Base-by-base conservation (phyloP, 2,797 vertebrate genomes). In the Phalanger gymnotis region DNA sequence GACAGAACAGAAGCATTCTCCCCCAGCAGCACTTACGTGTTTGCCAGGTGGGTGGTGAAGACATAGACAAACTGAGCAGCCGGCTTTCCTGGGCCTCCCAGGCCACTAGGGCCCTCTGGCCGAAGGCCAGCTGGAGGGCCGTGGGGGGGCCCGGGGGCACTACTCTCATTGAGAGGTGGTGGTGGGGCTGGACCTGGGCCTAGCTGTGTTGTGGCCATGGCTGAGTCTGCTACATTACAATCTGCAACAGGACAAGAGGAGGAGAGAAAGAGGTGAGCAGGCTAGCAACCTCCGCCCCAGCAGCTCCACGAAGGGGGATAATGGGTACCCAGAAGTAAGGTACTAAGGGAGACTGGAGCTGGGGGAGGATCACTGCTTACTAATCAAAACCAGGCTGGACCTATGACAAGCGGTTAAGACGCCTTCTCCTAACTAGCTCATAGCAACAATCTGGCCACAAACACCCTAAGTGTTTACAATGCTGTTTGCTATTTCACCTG, bases 21-120 rank as follows among this genome's bases (percentile, higher is more conserved):
- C 53, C 95, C 47, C 3, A 27, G 0, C 94, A 87, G 51, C 0
- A 96, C 99, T 99, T 98, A 99, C 99, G 99, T 99, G 99, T 99
- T 99, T 92, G 99, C 99, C 57, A 99, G 99, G 98, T 98, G 99
- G 53, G 99, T 99, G 91, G 99, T 99, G 97, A 99, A 99, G 98
- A 99, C 99, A 14, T 99, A 99, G 94, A 99, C 99, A 51, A 99
- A 98, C 98, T 99, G 99, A 0, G 99, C 99, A 19, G 99, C 98
- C n/a, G 99, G 98, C 96, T 99, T 99, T 95, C 98, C 98, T 0
- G 98, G 47, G 0, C 97, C 97, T 0, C 96, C 98, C 0, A 98
- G 97, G 4, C 97, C 98, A 0, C 98, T 98, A 0, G 98, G 94
- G 9, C 97, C 97, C 0, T 99, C 99, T 7, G 98, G 34, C 40